Base-by-base conservation (phyloP, 2,888 invertebrate genomes). In the Noctua comes region DNA sequence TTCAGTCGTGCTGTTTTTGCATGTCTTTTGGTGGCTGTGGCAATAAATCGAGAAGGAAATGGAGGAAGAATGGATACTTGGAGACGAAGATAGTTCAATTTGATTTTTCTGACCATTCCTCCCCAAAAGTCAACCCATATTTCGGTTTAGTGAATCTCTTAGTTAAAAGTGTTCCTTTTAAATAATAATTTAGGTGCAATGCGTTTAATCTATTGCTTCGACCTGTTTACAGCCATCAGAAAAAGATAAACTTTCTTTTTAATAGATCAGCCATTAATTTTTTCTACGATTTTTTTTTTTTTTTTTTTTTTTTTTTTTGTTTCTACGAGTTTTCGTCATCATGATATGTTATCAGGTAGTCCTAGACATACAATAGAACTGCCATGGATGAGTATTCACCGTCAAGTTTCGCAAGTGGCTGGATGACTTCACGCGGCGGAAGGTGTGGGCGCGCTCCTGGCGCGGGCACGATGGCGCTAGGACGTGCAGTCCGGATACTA, bases 351-450 rank as follows among this genome's bases (percentile, higher is more conserved):
- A 43, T 57, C 27, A 16, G 36, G 27, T 48, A 21, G 24, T 21
- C 24, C 40, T 27, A 69, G 31, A n/a, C 36, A 36, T n/a, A 80
- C 73, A 78, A 75, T 66, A 69, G 69, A 73, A 70, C 68, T 79
- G 76, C 73, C 72, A 71, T 69, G 66, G 73, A 76, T 82, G 82
- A 76, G 73, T 80, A 72, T 82, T 79, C 75, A 36, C 79, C 82
- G 70, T 75, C 59, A 77, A 79, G 87, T 89, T 89, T 89, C 88
- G 88, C 89, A 88, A 89, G 84, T 84, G 84, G 84, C 78, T 71
- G 76, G 90, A 84, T 91, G 91, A 90, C 87, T 82, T 90, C 90
- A 90, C 86, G 85, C 77, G 73, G 88, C 87, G 91, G 91, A 91
- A 80, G 84, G 88, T 86, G 91, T 91, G 90, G 91, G 90, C 87